Evolutionary conservation across 1,140 invertebrate genomes (phyloP).

Genomic region (Vanessa atalanta): DNA sequence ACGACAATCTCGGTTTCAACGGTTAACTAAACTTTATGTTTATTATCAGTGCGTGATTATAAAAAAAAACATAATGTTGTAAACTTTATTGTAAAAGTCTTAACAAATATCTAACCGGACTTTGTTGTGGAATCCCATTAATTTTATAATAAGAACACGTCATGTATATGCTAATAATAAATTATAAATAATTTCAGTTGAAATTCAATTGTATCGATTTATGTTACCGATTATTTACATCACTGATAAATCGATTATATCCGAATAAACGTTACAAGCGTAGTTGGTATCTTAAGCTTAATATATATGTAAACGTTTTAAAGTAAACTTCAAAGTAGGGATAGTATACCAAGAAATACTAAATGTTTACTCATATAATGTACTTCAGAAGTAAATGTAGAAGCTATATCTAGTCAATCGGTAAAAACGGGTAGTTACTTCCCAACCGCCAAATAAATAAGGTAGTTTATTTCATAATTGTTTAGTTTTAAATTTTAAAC

Average conservation of each 20-base stretch:
- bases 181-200: too few relatives aligned
- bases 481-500: slow-evolving; percentile 12
- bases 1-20: not conserved
- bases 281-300: not conserved
- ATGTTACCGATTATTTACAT: not conserved
- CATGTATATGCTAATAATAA: too few relatives aligned
- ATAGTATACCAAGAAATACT: slow-evolving; percentile 3
- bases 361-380: slow-evolving; percentile 14
- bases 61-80: too few relatives aligned
- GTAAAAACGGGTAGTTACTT: slow-evolving; percentile 12
- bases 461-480: slow-evolving; percentile 17
- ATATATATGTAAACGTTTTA: not conserved
- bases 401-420: slow-evolving; percentile 26
- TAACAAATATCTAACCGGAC: too few relatives aligned
- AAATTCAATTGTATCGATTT: not conserved
- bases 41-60: not conserved
- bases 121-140: too few relatives aligned
- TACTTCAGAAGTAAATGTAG: slow-evolving; percentile 12
- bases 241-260: not conserved
- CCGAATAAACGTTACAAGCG: not conserved
- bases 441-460: slow-evolving; percentile 20
- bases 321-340: not conserved
- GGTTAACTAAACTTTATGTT: not conserved
- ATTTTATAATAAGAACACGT: too few relatives aligned
- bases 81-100: too few relatives aligned